Evolutionary conservation across 1,140 invertebrate genomes (phyloP), one percentile per base, ranked within the genome.

Genomic region (Bombus terrestris): DNA sequence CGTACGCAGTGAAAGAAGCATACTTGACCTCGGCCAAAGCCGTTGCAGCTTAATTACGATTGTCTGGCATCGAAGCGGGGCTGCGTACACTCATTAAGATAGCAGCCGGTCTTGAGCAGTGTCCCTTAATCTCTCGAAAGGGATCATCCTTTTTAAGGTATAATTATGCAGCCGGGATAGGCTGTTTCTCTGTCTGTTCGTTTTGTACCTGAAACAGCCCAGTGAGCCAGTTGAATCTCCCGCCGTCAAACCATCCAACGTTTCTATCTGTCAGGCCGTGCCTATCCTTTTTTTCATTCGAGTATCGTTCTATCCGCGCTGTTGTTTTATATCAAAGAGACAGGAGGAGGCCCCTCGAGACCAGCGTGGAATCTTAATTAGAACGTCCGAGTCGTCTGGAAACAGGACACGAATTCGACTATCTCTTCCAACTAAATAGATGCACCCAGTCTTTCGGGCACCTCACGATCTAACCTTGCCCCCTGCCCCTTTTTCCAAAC

Each of bases 51-150:
- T 85, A 85, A 85, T 85, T 85, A 85, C 83, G 83, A 85, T 85
- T 85, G 83, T 85, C 83, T 80, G 83, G 83, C 66, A 73, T 80
- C 76, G 66, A 59, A 72, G 37, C 35, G 43, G 75, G 25, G 35
- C 37, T 71, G 66, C 79, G 69, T 88, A 82, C 84, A 88, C 88
- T 93, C 92, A 90, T 92, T 92, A 90, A 92, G 89, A 91, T 91
- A 92, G 90, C 88, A 88, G 88, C 79, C 86, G 78, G 83, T 89
- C 76, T 79, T 74, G 66, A 81, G 69, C 82, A 74, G 69, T 90
- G 90, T 86, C 89, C 89, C 87, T 89, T 87, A 89, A 91, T 92
- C 83, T 90, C 71, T 39, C 88, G 81, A 73, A 86, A 89, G 89
- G 83, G 84, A 88, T 88, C 89, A 91, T 92, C 79, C 89, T 90